Conservation (phyloP, 2,113 vertebrate species). For the Takifugu flavidus region DNA sequence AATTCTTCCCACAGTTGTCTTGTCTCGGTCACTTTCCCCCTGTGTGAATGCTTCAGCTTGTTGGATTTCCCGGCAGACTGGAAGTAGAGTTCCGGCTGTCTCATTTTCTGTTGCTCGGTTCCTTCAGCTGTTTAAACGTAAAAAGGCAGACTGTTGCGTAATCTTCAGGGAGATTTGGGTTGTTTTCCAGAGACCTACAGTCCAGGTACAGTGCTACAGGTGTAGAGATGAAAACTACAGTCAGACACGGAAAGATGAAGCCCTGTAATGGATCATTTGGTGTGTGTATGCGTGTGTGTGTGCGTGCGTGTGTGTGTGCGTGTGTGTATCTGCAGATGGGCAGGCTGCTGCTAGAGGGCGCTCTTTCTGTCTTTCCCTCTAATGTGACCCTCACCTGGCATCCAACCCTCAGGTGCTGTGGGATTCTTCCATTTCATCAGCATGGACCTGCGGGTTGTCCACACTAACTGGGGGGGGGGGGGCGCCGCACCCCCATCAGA, state of each 20-base stretch:
- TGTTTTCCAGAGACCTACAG: slow-evolving; percentile 32
- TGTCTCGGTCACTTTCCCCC: neutral
- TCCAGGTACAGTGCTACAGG: slow-evolving; percentile 42
- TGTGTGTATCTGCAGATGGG: neutral
- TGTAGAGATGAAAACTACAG: slow-evolving; percentile 11
- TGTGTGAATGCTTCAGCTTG: slow-evolving; percentile 4
- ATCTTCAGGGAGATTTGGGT: slow-evolving; percentile 55
- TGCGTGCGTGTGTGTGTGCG: slow-evolving; percentile 19
- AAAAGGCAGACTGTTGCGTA: slow-evolving; percentile 29
- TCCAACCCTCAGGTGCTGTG: slow-evolving; percentile 13
- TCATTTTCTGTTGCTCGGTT: slow-evolving; percentile 31
- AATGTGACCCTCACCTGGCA: slow-evolving; percentile 35
- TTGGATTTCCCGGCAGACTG: neutral
- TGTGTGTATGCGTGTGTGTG: slow-evolving; percentile 16
- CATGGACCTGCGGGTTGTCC: slow-evolving; percentile 28
- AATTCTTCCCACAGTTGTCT: neutral
- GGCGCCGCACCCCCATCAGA: slow-evolving; percentile 17
- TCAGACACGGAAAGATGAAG: neutral
- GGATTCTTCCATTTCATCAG: slow-evolving; percentile 25
- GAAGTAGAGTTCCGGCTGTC: slow-evolving; percentile 7
- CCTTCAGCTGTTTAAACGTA: slow-evolving; percentile 17
- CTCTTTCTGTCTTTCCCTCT: slow-evolving; percentile 19
- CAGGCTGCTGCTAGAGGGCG: slow-evolving; percentile 8
- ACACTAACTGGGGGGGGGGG: slow-evolving; percentile 33
- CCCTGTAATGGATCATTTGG: slow-evolving; percentile 14